A percentile compares a stretch with the other conserved stretches of the same genome.
Evolutionary conservation across 2,113 vertebrate genomes (phyloP).

Genomic region (Aspiorhynchus laticeps): DNA sequence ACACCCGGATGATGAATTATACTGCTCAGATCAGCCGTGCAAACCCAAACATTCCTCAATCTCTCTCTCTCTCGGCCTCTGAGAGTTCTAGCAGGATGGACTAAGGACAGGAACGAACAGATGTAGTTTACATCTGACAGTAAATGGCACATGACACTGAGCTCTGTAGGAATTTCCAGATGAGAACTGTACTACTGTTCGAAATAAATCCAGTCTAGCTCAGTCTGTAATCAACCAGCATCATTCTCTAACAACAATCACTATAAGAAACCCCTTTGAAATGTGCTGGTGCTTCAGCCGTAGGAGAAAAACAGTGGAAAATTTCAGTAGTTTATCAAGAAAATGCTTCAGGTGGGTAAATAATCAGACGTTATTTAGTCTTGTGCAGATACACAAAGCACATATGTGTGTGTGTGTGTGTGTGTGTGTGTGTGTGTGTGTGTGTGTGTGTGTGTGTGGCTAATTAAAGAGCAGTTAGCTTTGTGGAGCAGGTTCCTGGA

Average conservation of each 20-base stretch:
- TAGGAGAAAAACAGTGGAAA: background rate
- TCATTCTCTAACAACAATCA: background rate
- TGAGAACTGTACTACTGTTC: background rate
- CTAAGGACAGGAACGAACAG: conserved; percentile 68
- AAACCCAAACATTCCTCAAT: conserved; percentile 18
- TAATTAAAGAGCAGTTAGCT: conserved; percentile 59
- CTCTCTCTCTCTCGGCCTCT: conserved; percentile 39
- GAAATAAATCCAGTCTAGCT: background rate
- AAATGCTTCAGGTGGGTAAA: conserved; percentile 9
- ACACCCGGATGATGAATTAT: conserved; percentile 33
- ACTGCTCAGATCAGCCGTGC: background rate
- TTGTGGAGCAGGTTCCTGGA: conserved; percentile 48
- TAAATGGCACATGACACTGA: conserved; percentile 48
- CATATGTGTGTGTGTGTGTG: background rate
- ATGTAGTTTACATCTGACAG: conserved; percentile 64
- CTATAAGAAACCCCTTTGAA: background rate
- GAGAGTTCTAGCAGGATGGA: conserved; percentile 67
- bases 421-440: background rate
- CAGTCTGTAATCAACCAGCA: conserved; percentile 29
- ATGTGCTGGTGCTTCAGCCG: background rate
- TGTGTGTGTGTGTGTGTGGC: conserved; percentile 13
- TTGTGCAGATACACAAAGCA: conserved; percentile 6
- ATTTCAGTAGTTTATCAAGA: background rate
- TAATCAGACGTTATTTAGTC: conserved; percentile 8
- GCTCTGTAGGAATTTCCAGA: conserved; percentile 32